Conservation (phyloP, 2,888 invertebrate genomes). For the Tortrix viridana region DNA sequence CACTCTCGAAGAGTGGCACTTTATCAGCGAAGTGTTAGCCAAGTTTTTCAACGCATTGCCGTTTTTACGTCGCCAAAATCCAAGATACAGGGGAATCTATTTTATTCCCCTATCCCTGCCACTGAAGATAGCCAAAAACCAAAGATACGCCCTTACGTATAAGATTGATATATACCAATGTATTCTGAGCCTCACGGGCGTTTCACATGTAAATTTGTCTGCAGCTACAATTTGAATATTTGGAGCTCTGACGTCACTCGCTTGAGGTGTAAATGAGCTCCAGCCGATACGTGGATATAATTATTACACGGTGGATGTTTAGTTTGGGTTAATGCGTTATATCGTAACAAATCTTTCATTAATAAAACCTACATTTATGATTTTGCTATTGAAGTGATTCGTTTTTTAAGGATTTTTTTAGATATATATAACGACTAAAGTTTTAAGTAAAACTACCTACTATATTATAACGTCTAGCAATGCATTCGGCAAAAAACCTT, state of each 20-base stretch:
- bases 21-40: not conserved
- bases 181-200: constrained; percentile 40
- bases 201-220: constrained; percentile 47
- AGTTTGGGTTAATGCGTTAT: not conserved
- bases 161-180: constrained; percentile 39
- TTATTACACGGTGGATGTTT: constrained; percentile 7
- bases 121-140: constrained; percentile 13
- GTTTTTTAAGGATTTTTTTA: too few species aligned
- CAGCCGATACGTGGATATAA: constrained; percentile 25
- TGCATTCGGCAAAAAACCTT: too few species aligned
- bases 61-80: not conserved
- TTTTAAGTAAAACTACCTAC: too few species aligned
- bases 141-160: constrained; percentile 15
- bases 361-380: too few species aligned
- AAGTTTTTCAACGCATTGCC: not conserved
- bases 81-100: constrained; percentile 12
- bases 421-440: too few species aligned
- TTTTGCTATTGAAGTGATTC: too few species aligned
- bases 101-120: constrained; percentile 3
- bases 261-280: constrained; percentile 35
- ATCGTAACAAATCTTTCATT: too few species aligned
- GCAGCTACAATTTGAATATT: constrained; percentile 46
- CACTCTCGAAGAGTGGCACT: too few species aligned
- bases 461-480: too few species aligned
- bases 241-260: constrained; percentile 23